Conservation (phyloP, 1,140 invertebrate genomes). For the Formica selysi region DNA sequence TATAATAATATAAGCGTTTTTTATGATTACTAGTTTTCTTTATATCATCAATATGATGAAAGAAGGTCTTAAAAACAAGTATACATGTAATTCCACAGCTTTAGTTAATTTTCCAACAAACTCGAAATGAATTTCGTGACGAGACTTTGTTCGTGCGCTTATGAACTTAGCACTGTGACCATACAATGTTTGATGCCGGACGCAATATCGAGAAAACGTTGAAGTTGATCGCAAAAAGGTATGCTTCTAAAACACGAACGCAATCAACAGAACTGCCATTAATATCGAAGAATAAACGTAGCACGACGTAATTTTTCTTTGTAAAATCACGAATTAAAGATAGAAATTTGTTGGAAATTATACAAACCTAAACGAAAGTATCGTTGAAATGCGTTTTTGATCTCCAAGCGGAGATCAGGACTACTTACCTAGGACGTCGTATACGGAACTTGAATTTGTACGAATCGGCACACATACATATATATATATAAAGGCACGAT, state of each 20-base stretch:
- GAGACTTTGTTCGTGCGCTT: neutral
- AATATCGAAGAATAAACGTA: neutral
- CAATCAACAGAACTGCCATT: constrained; percentile 12
- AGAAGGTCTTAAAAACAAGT: neutral
- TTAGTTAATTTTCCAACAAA: constrained; percentile 34
- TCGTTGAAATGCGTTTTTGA: constrained; percentile 23
- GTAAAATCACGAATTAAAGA: neutral
- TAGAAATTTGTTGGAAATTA: neutral
- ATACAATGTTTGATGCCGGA: neutral
- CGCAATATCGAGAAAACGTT: constrained; percentile 31
- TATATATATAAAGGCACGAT: neutral
- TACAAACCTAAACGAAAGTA: neutral
- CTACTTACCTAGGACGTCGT: neutral
- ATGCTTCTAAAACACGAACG: constrained; percentile 38
- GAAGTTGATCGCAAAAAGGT: constrained; percentile 39
- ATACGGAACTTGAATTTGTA: neutral
- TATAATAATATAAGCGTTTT: neutral
- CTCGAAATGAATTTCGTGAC: constrained; percentile 58
- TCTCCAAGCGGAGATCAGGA: neutral
- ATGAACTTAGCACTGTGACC: constrained; percentile 35
- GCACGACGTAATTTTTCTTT: neutral
- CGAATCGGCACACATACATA: neutral
- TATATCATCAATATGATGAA: neutral
- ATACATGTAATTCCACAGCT: constrained; percentile 18
- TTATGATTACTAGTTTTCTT: neutral